phyloP scores from a whole-genome alignment of 2,113 vertebrate species.

The Gobio gobio region DNA sequence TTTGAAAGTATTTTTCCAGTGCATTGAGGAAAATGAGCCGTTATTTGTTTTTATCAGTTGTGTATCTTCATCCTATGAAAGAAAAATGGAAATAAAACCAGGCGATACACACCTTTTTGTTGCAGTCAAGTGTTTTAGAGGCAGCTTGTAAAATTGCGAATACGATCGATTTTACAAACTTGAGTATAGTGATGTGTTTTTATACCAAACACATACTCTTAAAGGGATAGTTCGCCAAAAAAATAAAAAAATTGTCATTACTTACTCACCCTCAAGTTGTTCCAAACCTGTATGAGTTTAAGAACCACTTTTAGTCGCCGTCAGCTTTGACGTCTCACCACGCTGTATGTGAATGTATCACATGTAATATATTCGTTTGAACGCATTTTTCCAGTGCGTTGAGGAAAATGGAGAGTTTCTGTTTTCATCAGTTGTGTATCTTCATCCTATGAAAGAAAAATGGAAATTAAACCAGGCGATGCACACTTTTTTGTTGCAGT shows the following conservation, averaged over 20 bases:
- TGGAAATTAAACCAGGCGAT: slow-evolving; percentile 41
- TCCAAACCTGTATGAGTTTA: slow-evolving; percentile 46
- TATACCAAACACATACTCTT: too few species aligned
- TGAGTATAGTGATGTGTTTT: too few species aligned
- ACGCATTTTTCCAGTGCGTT: slow-evolving; percentile 62
- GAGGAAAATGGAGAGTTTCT: slow-evolving; percentile 59
- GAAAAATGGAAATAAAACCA: slow-evolving; percentile 42
- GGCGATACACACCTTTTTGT: background rate
- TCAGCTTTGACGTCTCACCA: slow-evolving; percentile 31
- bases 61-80: slow-evolving; percentile 44
- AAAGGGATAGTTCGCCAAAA: too few species aligned
- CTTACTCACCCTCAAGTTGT: too few species aligned
- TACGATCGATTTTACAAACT: too few species aligned
- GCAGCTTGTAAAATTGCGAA: too few species aligned
- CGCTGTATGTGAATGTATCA: slow-evolving; percentile 63
- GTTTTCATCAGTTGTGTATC: slow-evolving; percentile 50
- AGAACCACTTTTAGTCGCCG: slow-evolving; percentile 43
- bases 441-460: slow-evolving; percentile 37
- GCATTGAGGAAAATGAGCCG: slow-evolving; percentile 56
- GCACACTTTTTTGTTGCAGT: background rate
- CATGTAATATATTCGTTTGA: slow-evolving; percentile 67
- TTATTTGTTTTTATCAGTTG: slow-evolving; percentile 54
- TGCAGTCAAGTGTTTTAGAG: too few species aligned
- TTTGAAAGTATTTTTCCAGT: slow-evolving; percentile 63
- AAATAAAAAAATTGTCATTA: too few species aligned